These are phyloP conservation scores for Lophura nycthemera DNA, from an alignment of 2,113 vertebrate species.

Conservation along the genomic window DNA sequence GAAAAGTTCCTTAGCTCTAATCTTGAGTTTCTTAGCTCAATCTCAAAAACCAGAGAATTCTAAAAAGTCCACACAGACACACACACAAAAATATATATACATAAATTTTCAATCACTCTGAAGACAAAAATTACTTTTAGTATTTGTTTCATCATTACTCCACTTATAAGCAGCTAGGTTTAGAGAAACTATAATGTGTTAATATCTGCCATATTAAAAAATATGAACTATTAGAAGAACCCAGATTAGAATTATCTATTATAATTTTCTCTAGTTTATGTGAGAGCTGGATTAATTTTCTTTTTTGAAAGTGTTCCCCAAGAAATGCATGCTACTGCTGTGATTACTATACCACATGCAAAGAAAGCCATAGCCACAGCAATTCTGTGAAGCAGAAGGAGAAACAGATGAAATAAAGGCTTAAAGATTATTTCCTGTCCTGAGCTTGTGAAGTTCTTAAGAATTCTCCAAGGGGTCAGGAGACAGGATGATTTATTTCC, in stretches of 20 bases:
- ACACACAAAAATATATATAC: too few relatives aligned
- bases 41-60: background rate
- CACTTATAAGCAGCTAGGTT: rapidly evolving
- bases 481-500: background rate
- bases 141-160: background rate
- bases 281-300: background rate
- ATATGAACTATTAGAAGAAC: background rate
- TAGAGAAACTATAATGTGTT: background rate
- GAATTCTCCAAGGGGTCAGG: background rate
- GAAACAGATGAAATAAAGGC: background rate
- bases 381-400: background rate
- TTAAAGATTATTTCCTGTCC: background rate
- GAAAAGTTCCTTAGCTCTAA: background rate
- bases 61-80: background rate
- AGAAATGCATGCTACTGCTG: background rate
- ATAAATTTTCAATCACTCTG: background rate
- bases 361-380: background rate
- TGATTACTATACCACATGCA: background rate
- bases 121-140: background rate
- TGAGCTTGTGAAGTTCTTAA: background rate
- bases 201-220: background rate
- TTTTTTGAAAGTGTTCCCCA: background rate
- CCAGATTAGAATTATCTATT: background rate
- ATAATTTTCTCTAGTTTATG: background rate
- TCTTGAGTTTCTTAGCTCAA: background rate